phyloP scores from a whole-genome alignment of 37 sponge, comb jelly and placozoan species.

The Petrosia ficiformis region DNA sequence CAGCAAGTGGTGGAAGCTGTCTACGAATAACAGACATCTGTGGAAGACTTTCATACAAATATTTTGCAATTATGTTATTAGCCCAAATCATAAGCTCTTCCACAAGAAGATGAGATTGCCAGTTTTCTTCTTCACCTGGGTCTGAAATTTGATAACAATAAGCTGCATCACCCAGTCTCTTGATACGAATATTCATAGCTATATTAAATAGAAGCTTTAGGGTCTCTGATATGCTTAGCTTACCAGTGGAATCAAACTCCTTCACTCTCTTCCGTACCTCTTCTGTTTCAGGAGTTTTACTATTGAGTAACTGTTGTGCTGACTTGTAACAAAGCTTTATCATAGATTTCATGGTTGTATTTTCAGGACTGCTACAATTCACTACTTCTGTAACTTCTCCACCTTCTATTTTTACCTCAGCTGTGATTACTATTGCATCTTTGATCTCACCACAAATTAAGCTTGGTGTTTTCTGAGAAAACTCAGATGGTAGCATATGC shows the following conservation, averaged over 20 bases:
- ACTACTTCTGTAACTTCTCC: background rate
- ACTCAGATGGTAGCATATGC: background rate
- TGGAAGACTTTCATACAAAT: slow-evolving; percentile 3
- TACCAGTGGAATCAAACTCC: background rate
- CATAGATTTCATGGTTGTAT: slow-evolving; percentile 7
- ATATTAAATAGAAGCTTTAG: slow-evolving; percentile 38
- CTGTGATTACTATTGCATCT: background rate
- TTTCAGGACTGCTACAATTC: background rate
- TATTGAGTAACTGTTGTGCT: slow-evolving; percentile 22
- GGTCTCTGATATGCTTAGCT: slow-evolving; percentile 15
- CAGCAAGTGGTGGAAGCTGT: slow-evolving; percentile 13
- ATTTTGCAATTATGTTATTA: slow-evolving; percentile 34
- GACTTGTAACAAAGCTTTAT: slow-evolving; percentile 21
- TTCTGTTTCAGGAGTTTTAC: background rate
- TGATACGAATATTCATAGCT: slow-evolving; percentile 8
- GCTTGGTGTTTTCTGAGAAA: background rate
- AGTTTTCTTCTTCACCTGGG: slow-evolving; percentile 2
- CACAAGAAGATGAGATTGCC: slow-evolving; percentile 44
- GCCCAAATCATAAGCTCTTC: slow-evolving; percentile 81
- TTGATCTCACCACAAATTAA: background rate
- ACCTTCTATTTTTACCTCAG: background rate
- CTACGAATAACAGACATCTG: too few relatives aligned
- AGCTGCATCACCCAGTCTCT: slow-evolving; percentile 20
- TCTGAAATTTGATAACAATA: slow-evolving; percentile 25
- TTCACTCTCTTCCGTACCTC: background rate